These are phyloP conservation scores for Buceros bicornis DNA, from an alignment of 2,797 vertebrate species.

Conservation along the genomic window DNA sequence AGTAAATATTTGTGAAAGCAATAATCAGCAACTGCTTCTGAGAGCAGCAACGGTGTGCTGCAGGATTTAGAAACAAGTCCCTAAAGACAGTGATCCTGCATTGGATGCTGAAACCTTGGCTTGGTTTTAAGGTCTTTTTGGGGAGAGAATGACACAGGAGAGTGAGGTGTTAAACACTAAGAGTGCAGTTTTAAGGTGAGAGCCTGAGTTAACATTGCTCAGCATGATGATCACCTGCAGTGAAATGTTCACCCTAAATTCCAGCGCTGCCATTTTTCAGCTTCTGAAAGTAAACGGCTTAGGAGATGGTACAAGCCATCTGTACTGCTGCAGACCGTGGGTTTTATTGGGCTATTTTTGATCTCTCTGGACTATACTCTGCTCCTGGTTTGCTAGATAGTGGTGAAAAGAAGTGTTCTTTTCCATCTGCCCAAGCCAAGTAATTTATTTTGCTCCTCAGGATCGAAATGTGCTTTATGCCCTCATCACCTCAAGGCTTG, in stretches of 20 bases:
- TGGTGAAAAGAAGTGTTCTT: conserved; percentile 26
- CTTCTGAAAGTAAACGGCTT: conserved; percentile 36
- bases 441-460: conserved; percentile 52
- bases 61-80: background rate
- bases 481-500: background rate
- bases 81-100: background rate
- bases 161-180: background rate
- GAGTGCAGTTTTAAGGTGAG: background rate
- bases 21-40: background rate
- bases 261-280: conserved; percentile 21
- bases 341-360: conserved; percentile 52
- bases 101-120: background rate
- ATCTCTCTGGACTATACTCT: conserved; percentile 31
- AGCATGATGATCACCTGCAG: background rate
- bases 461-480: conserved; percentile 29
- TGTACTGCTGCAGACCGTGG: conserved; percentile 15
- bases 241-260: conserved; percentile 41
- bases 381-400: conserved; percentile 26
- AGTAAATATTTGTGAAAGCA: conserved; percentile 55
- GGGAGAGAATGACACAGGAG: background rate
- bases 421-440: conserved; percentile 39
- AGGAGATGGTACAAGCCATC: conserved; percentile 27
- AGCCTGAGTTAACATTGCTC: background rate
- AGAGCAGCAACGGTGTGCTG: background rate
- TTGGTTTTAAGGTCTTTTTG: background rate